Evolutionary conservation across 2,888 invertebrate genomes (phyloP).

Genomic region (Tachina lurida): DNA sequence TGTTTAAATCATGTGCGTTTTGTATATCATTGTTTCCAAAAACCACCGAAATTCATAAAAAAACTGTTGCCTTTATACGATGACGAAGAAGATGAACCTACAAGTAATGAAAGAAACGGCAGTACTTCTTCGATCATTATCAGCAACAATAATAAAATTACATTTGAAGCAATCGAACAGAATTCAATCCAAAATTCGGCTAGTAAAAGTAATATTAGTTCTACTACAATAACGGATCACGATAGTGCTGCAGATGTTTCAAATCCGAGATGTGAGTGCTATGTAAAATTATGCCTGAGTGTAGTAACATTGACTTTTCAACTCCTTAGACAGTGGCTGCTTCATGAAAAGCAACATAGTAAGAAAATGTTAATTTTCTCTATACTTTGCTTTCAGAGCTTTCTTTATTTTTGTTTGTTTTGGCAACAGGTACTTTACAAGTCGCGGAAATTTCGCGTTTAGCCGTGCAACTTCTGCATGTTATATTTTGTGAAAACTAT

Average conservation of each 20-base stretch:
- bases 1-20: slow-evolving; percentile 79
- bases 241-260: neutral
- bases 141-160: slow-evolving; percentile 23
- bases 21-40: slow-evolving; percentile 77
- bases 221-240: neutral
- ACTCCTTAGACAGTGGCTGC: slow-evolving; percentile 79
- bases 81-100: slow-evolving; percentile 76
- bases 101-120: slow-evolving; percentile 12
- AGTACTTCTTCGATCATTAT: slow-evolving; percentile 1
- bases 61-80: slow-evolving; percentile 76
- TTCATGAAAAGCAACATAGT: slow-evolving; percentile 63
- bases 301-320: slow-evolving; percentile 79
- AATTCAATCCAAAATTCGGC: slow-evolving; percentile 20
- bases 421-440: slow-evolving; percentile 74
- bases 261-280: slow-evolving; percentile 77
- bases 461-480: slow-evolving; percentile 77
- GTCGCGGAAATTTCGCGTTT: slow-evolving; percentile 78
- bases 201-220: slow-evolving; percentile 24
- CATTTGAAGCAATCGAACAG: slow-evolving; percentile 57
- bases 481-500: slow-evolving; percentile 80
- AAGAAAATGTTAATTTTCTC: neutral
- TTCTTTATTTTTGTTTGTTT: neutral
- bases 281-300: slow-evolving; percentile 79
- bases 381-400: neutral
- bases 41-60: slow-evolving; percentile 77